Evolutionary conservation across 2,113 vertebrate species (phyloP).

Genomic region (Rissa tridactyla): DNA sequence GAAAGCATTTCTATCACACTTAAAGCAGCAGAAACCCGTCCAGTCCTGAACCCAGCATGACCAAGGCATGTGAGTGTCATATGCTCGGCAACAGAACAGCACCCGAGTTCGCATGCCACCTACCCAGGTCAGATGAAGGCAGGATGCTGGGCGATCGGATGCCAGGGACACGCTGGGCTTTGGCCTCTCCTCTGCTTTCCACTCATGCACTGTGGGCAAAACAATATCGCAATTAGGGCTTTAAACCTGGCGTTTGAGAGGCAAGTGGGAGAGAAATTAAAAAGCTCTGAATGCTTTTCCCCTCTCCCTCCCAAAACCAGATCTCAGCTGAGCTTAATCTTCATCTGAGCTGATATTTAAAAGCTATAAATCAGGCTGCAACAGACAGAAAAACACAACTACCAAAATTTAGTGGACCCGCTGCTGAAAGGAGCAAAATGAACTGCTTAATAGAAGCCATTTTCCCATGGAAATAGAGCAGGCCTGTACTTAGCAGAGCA

Average conservation of each 20-base stretch:
- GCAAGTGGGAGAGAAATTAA: not conserved
- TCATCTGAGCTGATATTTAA: slow-evolving; percentile 16
- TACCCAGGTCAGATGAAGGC: slow-evolving; percentile 71
- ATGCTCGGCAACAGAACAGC: not conserved
- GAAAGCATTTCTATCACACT: not conserved
- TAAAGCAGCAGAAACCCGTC: not conserved
- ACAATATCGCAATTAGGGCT: not conserved
- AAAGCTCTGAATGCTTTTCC: not conserved
- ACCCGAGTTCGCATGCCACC: not conserved
- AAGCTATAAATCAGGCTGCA: not conserved
- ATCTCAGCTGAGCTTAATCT: not conserved
- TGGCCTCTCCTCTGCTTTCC: slow-evolving; percentile 33
- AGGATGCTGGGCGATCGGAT: slow-evolving; percentile 33
- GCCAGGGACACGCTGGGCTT: slow-evolving; percentile 20
- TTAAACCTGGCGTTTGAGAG: not conserved
- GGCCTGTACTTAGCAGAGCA: slow-evolving; percentile 26
- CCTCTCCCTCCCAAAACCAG: not conserved
- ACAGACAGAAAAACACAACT: slow-evolving; percentile 29
- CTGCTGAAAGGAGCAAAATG: slow-evolving; percentile 22
- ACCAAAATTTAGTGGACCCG: not conserved
- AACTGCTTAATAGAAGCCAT: slow-evolving; percentile 44
- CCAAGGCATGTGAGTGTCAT: fast-evolving
- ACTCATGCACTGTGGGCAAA: slow-evolving; percentile 66
- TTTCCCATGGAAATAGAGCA: slow-evolving; percentile 45
- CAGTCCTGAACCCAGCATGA: not conserved